Evolutionary conservation across 2,888 invertebrate species (phyloP), one percentile per base, ranked within the genome.

Genomic region (Baronia brevicornis): DNA sequence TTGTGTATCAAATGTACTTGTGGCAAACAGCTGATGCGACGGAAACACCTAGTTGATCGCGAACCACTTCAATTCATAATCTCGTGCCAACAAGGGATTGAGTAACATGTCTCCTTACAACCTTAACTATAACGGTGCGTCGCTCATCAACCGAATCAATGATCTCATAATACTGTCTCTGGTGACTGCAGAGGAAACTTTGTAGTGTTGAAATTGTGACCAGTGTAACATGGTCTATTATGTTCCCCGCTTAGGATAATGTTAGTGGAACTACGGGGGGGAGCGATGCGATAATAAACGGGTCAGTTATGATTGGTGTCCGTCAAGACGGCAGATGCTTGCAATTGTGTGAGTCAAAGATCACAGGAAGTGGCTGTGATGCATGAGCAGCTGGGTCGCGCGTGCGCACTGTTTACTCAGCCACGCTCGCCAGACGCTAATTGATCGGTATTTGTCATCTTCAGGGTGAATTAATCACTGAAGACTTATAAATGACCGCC

Each of bases 41-140:
- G 82, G 82, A 82, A 80, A 64, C 71, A 60, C 61, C 75, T 73
- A 68, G 78, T 80, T 82, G 77, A 78, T 78, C 77, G 72, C 79
- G 70, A 77, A 80, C 78, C 80, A 79, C 78, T 79, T 73, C 77
- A 77, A 72, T 70, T 77, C 73, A 77, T 78, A 77, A 74, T 74
- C 75, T 75, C 70, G 67, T 73, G 69, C 75, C 75, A 74, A 74
- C 75, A 77, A 61, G 59, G 66, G 72, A 78, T 82, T 79, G 77
- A 74, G 70, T 80, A 78, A 78, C 67, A 69, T 62, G 64, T 64
- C 69, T 68, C 56, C 77, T 78, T 71, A 71, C 74, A 63, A 66
- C 49, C 26, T 50, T 53, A 47, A 24, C 5, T 23, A 24, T 46
- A 20, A 51, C 1, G 23, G 18, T 31, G 5, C 8, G 4, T 3